phyloP scores from a whole-genome alignment of 2,113 vertebrate genomes.

The Pseudorasbora parva region DNA sequence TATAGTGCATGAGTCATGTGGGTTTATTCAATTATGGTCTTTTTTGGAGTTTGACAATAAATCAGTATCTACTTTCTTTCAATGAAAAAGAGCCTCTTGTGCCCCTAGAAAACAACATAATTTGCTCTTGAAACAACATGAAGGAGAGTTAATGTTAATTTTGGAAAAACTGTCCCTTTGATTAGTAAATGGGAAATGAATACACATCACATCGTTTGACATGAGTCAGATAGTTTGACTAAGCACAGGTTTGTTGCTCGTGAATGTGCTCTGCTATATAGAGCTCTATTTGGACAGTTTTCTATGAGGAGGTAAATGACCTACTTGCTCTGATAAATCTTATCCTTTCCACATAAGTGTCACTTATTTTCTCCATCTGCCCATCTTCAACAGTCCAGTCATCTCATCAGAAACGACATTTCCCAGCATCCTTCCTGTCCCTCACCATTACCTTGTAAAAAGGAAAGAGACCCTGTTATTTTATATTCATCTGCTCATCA shows the following conservation, averaged over 20 bases:
- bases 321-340: not conserved
- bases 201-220: not conserved
- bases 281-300: not conserved
- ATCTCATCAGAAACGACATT: too few relatives aligned
- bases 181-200: not conserved
- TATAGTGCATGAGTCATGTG: not conserved
- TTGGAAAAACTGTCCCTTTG: not conserved
- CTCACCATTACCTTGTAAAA: too few relatives aligned
- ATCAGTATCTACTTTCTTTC: not conserved
- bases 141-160: not conserved
- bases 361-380: too few relatives aligned
- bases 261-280: not conserved
- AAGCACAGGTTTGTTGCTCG: not conserved
- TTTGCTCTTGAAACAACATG: not conserved
- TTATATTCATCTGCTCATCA: too few relatives aligned
- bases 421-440: too few relatives aligned
- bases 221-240: not conserved
- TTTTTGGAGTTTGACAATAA: not conserved
- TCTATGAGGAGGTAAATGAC: not conserved
- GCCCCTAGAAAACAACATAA: not conserved
- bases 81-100: not conserved
- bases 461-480: too few relatives aligned
- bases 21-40: not conserved
- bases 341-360: not conserved
- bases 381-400: too few relatives aligned